Evolutionary conservation across 2,888 invertebrate genomes (phyloP).

Genomic region (Tenthredo scrophulariae): DNA sequence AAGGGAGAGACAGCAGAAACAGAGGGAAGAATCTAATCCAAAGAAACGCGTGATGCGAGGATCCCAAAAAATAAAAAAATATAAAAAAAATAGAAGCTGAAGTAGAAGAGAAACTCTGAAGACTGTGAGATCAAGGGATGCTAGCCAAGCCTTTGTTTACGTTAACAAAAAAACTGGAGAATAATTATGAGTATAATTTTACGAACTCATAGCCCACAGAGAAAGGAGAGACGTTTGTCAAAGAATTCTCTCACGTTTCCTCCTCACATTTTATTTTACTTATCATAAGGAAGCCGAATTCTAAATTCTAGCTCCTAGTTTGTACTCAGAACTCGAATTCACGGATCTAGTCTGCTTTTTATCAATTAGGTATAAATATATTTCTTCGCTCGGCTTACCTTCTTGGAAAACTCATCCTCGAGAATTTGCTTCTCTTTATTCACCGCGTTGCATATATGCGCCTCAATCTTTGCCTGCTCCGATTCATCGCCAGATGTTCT

Average conservation of each 20-base stretch:
- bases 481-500: constrained; percentile 82
- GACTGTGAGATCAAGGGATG: neutral
- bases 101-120: neutral
- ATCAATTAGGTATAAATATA: neutral
- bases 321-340: neutral
- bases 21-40: neutral
- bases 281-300: neutral
- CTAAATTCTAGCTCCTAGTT: neutral
- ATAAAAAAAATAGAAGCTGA: neutral
- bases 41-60: neutral
- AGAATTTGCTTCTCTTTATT: constrained; percentile 85
- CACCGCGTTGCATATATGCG: constrained; percentile 80
- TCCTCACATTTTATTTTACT: neutral
- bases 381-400: constrained; percentile 78
- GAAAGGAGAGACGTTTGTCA: neutral
- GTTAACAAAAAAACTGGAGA: neutral
- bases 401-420: constrained; percentile 86
- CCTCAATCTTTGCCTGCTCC: constrained; percentile 83
- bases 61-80: neutral
- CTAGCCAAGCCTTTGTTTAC: neutral
- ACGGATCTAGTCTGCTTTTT: neutral
- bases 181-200: neutral
- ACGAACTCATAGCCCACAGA: neutral
- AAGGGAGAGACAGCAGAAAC: neutral
- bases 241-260: neutral